Base-by-base conservation (phyloP, 2,888 invertebrate genomes). In the Nowickia ferox region DNA sequence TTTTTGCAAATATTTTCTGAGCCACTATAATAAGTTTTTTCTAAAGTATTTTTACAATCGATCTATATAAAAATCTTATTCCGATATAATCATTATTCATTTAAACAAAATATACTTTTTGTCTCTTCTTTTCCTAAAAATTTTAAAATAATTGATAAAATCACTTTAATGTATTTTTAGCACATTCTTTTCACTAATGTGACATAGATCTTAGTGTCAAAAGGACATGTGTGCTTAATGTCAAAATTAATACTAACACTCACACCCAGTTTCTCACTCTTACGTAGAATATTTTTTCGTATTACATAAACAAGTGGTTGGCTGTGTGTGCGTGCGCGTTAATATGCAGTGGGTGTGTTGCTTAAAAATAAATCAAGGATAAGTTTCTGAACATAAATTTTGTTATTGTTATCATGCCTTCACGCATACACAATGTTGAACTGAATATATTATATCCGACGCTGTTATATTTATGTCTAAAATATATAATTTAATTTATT, bases 161-260 rank as follows among this genome's bases (percentile, higher is more conserved):
- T 44, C 11, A 55, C n/a, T 57, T 66, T 77, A 76, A 74, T 81
- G 17, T 80, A 68, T 72, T 81, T 68, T 65, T 55, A 80, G 30
- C 59, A 76, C 72, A 81, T 77, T 40, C 46, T 22, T 72, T 59
- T 61, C 48, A 38, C 2, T 17, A 66, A 68, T 63, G 53, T 74
- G 72, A 68, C 72, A 81, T 59, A 74, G 72, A 84, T 84, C 63
- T 74, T 40, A 76, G 15, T 59, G 30, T 68, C 66, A 84, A 81
- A 77, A 80, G 65, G 59, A 51, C 15, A 57, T 79, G 55, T 59
- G 38, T 59, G 42, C 59, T 57, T 55, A 53, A 59, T 69, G 10
- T n/a, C 51, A 71, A 76, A 66, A 5, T 11, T 5, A 48, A n/a
- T n/a, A 55, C 42, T 8, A 15, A 15, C 30, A 53, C 10, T 42